phyloP scores from a whole-genome alignment of 2,797 vertebrate genomes.

The Semotilus atromaculatus region DNA sequence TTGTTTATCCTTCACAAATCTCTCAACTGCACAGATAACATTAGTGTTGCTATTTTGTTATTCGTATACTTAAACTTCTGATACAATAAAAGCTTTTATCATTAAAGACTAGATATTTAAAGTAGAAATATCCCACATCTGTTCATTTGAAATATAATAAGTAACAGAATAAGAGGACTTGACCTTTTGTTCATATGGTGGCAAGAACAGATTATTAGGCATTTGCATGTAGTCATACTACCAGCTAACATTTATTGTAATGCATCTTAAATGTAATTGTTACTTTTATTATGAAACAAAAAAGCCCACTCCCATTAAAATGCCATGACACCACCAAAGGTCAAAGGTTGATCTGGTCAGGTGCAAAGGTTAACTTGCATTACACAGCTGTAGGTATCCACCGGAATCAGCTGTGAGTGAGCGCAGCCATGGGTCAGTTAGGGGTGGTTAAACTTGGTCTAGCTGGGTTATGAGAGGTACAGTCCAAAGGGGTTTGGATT shows the following conservation, averaged over 20 bases:
- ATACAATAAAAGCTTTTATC: background rate
- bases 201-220: background rate
- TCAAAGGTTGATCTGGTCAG: constrained; percentile 51
- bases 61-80: background rate
- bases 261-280: background rate
- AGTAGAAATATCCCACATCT: background rate
- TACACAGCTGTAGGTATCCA: constrained; percentile 64
- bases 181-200: background rate
- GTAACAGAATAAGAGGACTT: background rate
- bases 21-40: background rate
- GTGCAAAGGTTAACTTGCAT: constrained; percentile 53
- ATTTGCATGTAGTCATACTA: background rate
- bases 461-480: constrained; percentile 69
- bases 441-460: constrained; percentile 56
- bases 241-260: background rate
- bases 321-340: constrained; percentile 44
- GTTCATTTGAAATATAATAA: background rate
- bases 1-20: background rate
- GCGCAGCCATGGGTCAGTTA: constrained; percentile 44
- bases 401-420: constrained; percentile 63
- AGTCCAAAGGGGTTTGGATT: constrained; percentile 66
- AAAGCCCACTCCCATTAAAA: constrained; percentile 22
- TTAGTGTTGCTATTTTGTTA: background rate
- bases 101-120: background rate
- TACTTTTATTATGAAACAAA: background rate